Percentiles rank a stretch among this genome's conserved stretches.
Conservation (phyloP, 2,113 vertebrate genomes). For the Chloroceryle aenea region DNA sequence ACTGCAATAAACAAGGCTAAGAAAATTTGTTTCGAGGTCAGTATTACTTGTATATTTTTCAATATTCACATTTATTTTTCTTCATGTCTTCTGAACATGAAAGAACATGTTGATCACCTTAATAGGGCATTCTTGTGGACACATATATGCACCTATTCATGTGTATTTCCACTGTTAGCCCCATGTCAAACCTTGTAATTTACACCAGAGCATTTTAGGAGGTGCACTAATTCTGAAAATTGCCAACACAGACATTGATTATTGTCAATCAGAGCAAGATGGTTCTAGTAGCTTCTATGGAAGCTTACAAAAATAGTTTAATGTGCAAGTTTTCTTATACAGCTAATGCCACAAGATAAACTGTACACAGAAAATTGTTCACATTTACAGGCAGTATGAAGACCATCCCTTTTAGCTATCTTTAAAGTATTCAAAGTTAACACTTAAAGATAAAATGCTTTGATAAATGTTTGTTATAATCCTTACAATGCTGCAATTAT, state of each 20-base stretch:
- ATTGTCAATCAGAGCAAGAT: not conserved
- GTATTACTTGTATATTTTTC: not conserved
- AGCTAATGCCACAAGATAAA: not conserved
- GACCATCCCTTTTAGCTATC: not conserved
- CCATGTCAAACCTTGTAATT: not conserved
- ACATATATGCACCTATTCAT: not conserved
- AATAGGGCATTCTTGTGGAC: not conserved
- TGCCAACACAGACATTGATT: not conserved
- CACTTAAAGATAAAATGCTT: not conserved
- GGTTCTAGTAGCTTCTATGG: not conserved
- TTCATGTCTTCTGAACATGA: not conserved
- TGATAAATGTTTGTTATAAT: not conserved
- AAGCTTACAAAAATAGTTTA: not conserved
- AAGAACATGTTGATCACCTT: not conserved
- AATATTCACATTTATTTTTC: not conserved
- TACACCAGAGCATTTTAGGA: not conserved
- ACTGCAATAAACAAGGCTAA: not conserved
- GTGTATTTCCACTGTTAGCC: not conserved
- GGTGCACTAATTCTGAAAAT: not conserved
- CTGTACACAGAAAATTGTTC: not conserved
- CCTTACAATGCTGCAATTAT: not conserved
- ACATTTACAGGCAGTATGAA: not conserved
- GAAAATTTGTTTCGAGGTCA: not conserved
- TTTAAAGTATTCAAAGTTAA: not conserved
- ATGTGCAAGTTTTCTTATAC: not conserved